Base-by-base conservation (phyloP, 2,113 vertebrate species). In the Stegastes partitus region DNA sequence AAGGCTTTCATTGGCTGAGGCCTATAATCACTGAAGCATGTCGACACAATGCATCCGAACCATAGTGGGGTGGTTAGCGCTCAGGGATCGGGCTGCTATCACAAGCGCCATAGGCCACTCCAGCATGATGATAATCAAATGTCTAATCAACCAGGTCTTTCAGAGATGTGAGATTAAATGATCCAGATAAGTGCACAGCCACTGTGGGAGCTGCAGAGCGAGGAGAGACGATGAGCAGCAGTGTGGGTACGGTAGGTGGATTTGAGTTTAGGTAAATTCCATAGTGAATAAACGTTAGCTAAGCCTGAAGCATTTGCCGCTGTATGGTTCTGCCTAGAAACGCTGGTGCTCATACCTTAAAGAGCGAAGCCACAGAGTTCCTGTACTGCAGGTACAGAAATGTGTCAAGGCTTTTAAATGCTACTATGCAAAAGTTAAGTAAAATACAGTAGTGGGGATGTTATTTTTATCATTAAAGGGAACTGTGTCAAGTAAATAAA, bases 131-230 rank as follows among this genome's bases (percentile, higher is more conserved):
- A 72, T 79, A 85, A 91, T 89, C 88, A 86, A 85, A 91, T 83
- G 83, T 89, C 81, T 91, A 88, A 92, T 92, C 91, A 89, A 84
- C 23, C 53, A 67, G 76, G 77, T 83, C 80, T 86, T 89, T 84
- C 86, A 80, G 79, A 82, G 84, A 86, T 79, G 34, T 42, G 75
- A 87, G 84, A 89, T 86, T 70, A 89, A 90, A 90, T 74, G 57
- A 83, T 65, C 73, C 50, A 68, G 78, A 77, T 80, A 83, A 87
- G 80, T 74, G 34, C 44, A 34, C n/a, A 16, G 63, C 73, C 64
- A 57, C 26, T 59, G 74, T 26, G 68, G 78, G 68, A 69, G 63
- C 54, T 53, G 57, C 15, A 77, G 47, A 58, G 56, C 11, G 21
- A 53, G 37, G 26, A 57, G 8, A 39, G 42, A 22, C 14, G 37